phyloP scores from a whole-genome alignment of 2,113 vertebrate species.

The Delphinapterus leucas region DNA sequence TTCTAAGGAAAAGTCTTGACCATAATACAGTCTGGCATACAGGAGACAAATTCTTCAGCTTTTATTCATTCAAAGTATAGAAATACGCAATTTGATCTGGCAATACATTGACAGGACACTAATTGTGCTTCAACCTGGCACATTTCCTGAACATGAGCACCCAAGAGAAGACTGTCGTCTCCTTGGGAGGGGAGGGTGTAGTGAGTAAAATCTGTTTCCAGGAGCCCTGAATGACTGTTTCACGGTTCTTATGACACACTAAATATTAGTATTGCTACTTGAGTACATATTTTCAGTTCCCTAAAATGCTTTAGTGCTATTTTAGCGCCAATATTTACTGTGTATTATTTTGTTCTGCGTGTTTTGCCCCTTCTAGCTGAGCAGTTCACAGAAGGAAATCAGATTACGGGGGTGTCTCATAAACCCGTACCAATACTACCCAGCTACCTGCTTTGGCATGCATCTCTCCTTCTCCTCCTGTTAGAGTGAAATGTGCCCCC shows the following conservation, averaged over 20 bases:
- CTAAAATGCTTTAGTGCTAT: not conserved
- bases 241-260: not conserved
- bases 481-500: not conserved
- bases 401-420: accelerated
- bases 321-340: not conserved
- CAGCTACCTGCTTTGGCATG: accelerated
- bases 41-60: not conserved
- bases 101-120: not conserved
- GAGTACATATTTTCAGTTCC: not conserved
- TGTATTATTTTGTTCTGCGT: not conserved
- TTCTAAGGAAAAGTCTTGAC: constrained; percentile 35
- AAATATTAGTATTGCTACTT: not conserved
- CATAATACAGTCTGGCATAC: constrained; percentile 9
- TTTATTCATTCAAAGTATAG: not conserved
- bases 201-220: not conserved
- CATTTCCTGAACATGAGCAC: not conserved
- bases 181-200: not conserved
- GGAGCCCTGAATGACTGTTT: not conserved
- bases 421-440: too few species aligned
- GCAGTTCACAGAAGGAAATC: not conserved
- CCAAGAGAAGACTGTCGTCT: too few species aligned
- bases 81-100: not conserved
- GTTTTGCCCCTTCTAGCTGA: not conserved
- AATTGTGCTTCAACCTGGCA: not conserved
- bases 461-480: not conserved